A percentile compares a stretch with the other conserved stretches of the same genome.
These are phyloP conservation scores for Malurus elegans DNA, from an alignment of 2,113 vertebrate species.

Conservation along the genomic window DNA sequence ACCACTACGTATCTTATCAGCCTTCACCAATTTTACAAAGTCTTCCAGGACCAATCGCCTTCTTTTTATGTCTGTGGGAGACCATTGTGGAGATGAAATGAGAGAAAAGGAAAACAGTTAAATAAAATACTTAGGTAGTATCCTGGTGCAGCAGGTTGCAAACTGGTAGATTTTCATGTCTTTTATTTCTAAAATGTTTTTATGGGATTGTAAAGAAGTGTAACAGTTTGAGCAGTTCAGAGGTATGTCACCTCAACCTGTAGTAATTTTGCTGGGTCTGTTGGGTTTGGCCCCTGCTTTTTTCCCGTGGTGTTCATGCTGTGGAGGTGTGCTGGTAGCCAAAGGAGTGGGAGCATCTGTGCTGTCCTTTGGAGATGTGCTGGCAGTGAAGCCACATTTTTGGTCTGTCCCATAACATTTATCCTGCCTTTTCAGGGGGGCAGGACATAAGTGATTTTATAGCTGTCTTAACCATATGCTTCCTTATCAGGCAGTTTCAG, in stretches of 20 bases:
- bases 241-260: neutral
- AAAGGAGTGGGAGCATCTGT: neutral
- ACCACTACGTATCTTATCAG: neutral
- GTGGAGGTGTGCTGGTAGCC: neutral
- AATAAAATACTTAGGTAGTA: neutral
- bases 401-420: neutral
- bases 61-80: neutral
- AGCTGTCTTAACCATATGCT: neutral
- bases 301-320: neutral
- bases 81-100: neutral
- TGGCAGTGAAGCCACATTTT: neutral
- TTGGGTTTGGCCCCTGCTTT: neutral
- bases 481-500: neutral
- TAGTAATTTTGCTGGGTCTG: neutral
- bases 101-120: neutral
- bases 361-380: neutral
- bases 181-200: neutral
- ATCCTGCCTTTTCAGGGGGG: neutral
- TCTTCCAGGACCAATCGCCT: neutral
- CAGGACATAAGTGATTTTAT: neutral
- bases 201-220: fast-evolving
- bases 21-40: neutral
- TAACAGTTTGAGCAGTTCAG: neutral
- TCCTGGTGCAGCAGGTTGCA: neutral
- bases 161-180: neutral